phyloP scores from a whole-genome alignment of 2,888 invertebrate genomes.

The Xanthorhoe designata region DNA sequence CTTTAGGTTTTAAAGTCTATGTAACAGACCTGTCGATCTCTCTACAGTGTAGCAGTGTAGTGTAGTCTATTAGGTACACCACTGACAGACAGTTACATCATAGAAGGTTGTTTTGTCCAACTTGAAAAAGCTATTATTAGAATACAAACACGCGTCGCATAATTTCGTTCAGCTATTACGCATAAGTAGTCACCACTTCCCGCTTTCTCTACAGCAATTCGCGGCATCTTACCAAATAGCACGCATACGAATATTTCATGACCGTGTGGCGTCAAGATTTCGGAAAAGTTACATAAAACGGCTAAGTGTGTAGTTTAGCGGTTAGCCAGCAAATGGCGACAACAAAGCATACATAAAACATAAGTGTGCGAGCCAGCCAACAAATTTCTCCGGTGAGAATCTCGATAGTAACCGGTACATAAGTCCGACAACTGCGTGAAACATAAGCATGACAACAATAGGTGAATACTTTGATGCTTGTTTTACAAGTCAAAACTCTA shows the following conservation, averaged over 20 bases:
- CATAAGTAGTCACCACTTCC: slow-evolving; percentile 43
- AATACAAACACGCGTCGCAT: slow-evolving; percentile 39
- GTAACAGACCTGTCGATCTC: neutral
- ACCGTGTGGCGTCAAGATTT: slow-evolving; percentile 33
- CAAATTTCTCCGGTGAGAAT: slow-evolving; percentile 77
- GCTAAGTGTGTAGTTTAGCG: slow-evolving; percentile 41
- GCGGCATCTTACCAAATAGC: slow-evolving; percentile 42
- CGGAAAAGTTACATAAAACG: slow-evolving; percentile 48
- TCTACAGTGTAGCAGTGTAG: neutral
- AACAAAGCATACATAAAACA: slow-evolving; percentile 74
- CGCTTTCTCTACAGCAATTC: slow-evolving; percentile 46
- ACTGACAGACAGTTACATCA: slow-evolving; percentile 21
- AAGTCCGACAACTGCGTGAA: slow-evolving; percentile 41
- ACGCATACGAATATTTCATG: slow-evolving; percentile 38
- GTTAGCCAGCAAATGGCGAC: slow-evolving; percentile 47
- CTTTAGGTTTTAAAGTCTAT: no score
- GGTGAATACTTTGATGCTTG: slow-evolving; percentile 11
- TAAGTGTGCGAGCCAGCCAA: slow-evolving; percentile 59
- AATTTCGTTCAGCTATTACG: slow-evolving; percentile 39
- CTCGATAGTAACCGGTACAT: slow-evolving; percentile 57
- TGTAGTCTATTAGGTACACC: no score
- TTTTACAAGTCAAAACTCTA: neutral
- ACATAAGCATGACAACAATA: slow-evolving; percentile 35
- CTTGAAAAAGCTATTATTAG: slow-evolving; percentile 34
- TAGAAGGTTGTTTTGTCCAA: slow-evolving; percentile 29